Evolutionary conservation across 1,140 invertebrate genomes (phyloP).

Genomic region (Vollenhovia emeryi): DNA sequence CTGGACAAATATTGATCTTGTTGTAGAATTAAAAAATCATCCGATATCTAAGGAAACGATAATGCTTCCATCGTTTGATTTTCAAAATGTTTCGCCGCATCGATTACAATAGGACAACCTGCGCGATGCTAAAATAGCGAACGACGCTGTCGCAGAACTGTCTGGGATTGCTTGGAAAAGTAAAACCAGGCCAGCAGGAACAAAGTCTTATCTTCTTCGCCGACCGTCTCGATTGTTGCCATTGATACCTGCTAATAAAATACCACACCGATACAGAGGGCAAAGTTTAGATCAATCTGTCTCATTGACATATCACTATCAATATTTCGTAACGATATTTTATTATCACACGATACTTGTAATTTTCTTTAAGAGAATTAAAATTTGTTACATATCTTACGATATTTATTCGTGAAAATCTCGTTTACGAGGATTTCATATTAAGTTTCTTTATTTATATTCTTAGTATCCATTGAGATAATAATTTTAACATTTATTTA

Average conservation of each 20-base stretch:
- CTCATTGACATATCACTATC: neutral
- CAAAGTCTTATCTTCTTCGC: conserved; percentile 68
- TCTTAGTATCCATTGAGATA: neutral
- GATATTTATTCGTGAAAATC: neutral
- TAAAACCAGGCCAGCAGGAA: conserved; percentile 72
- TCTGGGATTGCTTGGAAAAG: conserved; percentile 62
- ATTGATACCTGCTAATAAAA: conserved; percentile 66
- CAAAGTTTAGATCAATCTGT: conserved; percentile 42
- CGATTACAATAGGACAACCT: conserved; percentile 6
- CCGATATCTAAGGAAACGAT: neutral
- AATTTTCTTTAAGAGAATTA: neutral
- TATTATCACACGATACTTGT: neutral
- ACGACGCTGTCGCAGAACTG: conserved; percentile 43
- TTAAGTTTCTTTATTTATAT: neutral
- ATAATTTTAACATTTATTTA: neutral
- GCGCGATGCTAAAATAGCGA: conserved; percentile 43
- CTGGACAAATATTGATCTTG: neutral
- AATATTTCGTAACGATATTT: neutral
- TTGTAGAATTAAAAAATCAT: neutral
- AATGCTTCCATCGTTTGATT: neutral
- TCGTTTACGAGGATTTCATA: no score
- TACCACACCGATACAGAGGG: conserved; percentile 20
- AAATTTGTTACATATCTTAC: neutral
- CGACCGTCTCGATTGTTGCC: conserved; percentile 60
- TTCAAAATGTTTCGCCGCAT: conserved; percentile 6